Evolutionary conservation across 2,113 vertebrate genomes (phyloP).

Genomic region (Halichoeres trimaculatus): DNA sequence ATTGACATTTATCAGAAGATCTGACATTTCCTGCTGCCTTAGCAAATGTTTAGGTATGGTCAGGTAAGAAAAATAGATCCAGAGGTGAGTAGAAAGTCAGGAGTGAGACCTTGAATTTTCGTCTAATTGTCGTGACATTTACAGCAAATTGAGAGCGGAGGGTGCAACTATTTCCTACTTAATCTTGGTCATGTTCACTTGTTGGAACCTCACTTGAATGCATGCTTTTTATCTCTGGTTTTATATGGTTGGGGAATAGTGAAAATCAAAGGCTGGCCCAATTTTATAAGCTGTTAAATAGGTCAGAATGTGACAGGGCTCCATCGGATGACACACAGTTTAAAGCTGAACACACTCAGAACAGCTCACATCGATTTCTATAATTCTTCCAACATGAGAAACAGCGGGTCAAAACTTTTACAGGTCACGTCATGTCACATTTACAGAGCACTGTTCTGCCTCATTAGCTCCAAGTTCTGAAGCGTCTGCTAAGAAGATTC

Average conservation of each 20-base stretch:
- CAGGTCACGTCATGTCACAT: conserved; percentile 44
- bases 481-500: neutral
- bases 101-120: conserved; percentile 7
- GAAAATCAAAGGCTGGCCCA: conserved; percentile 68
- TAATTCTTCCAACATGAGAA: conserved; percentile 16
- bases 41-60: conserved; percentile 44
- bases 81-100: conserved; percentile 28
- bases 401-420: conserved; percentile 19
- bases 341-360: conserved; percentile 42
- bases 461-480: conserved; percentile 15
- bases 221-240: conserved; percentile 48
- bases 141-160: conserved; percentile 36
- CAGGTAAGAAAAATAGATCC: conserved; percentile 16
- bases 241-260: conserved; percentile 61
- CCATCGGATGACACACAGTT: conserved; percentile 40
- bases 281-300: conserved; percentile 69
- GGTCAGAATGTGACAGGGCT: conserved; percentile 64
- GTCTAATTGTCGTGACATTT: conserved; percentile 72
- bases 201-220: conserved; percentile 39
- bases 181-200: conserved; percentile 46
- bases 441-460: conserved; percentile 38
- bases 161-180: conserved; percentile 43
- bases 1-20: conserved; percentile 49
- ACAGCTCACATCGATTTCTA: conserved; percentile 22
- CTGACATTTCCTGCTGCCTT: conserved; percentile 20